Evolutionary conservation across 2,113 vertebrate genomes (phyloP).

Genomic region (Osmerus eperlanus): DNA sequence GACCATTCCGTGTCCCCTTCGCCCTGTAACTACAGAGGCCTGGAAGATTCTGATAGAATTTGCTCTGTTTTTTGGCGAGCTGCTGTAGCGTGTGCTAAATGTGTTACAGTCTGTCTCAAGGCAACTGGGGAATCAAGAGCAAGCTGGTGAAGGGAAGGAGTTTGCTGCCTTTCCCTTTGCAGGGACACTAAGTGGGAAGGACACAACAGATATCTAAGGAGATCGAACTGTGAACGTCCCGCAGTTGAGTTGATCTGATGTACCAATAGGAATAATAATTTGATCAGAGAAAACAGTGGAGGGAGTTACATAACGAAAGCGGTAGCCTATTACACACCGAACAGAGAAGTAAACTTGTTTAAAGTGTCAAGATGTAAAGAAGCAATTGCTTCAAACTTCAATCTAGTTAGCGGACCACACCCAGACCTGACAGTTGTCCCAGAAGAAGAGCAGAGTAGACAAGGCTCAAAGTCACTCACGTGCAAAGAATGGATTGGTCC

Average conservation of each 20-base stretch:
- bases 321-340: not conserved
- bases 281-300: not conserved
- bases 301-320: not conserved
- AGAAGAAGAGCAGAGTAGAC: not conserved
- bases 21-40: slow-evolving; percentile 11
- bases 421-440: not conserved
- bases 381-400: too few species aligned
- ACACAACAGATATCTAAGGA: not conserved
- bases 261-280: not conserved
- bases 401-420: not conserved
- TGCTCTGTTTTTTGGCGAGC: not conserved
- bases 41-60: not conserved
- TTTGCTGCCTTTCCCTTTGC: slow-evolving; percentile 1
- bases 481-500: slow-evolving; percentile 99
- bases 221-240: not conserved
- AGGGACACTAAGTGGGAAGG: not conserved
- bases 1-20: slow-evolving; percentile 25
- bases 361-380: not conserved
- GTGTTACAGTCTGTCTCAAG: slow-evolving; percentile 5
- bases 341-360: not conserved
- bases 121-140: slow-evolving; percentile 3
- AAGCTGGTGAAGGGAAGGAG: slow-evolving; percentile 9
- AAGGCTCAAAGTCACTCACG: slow-evolving; percentile 80
- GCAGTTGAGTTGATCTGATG: not conserved
- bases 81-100: slow-evolving; percentile 10